phyloP scores from a whole-genome alignment of 2,888 invertebrate genomes.

The Trichopoda pennipes region DNA sequence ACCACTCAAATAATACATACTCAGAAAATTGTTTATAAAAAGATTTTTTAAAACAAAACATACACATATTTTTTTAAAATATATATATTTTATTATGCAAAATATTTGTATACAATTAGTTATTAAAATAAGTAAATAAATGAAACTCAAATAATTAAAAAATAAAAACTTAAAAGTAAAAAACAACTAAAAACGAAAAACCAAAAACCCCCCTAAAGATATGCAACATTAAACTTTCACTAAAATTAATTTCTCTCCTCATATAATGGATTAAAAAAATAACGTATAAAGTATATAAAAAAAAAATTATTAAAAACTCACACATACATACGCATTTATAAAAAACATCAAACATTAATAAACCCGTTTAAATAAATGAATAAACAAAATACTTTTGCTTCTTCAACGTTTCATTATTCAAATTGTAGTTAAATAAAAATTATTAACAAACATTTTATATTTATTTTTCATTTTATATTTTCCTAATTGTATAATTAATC shows the following conservation, averaged over 20 bases:
- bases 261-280: slow-evolving; percentile 60
- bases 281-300: slow-evolving; percentile 53
- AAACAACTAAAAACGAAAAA: slow-evolving; percentile 47
- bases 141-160: slow-evolving; percentile 18
- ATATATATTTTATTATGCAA: slow-evolving; percentile 68
- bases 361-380: not conserved
- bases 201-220: slow-evolving; percentile 49
- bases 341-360: slow-evolving; percentile 33
- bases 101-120: slow-evolving; percentile 69
- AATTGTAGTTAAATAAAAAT: slow-evolving; percentile 52
- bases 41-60: slow-evolving; percentile 62
- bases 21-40: slow-evolving; percentile 58
- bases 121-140: slow-evolving; percentile 39
- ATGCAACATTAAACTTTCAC: slow-evolving; percentile 69
- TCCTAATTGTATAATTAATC: not conserved
- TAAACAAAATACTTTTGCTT: slow-evolving; percentile 46
- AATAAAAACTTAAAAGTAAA: no score
- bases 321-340: slow-evolving; percentile 44
- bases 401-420: slow-evolving; percentile 54
- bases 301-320: slow-evolving; percentile 64
- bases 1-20: not conserved
- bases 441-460: slow-evolving; percentile 13
- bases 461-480: not conserved
- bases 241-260: slow-evolving; percentile 64
- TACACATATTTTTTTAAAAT: slow-evolving; percentile 56